Percentiles rank a stretch among this genome's conserved stretches.
Evolutionary conservation across 2,797 vertebrate species (phyloP).

Genomic region (Bovichtus variegatus): DNA sequence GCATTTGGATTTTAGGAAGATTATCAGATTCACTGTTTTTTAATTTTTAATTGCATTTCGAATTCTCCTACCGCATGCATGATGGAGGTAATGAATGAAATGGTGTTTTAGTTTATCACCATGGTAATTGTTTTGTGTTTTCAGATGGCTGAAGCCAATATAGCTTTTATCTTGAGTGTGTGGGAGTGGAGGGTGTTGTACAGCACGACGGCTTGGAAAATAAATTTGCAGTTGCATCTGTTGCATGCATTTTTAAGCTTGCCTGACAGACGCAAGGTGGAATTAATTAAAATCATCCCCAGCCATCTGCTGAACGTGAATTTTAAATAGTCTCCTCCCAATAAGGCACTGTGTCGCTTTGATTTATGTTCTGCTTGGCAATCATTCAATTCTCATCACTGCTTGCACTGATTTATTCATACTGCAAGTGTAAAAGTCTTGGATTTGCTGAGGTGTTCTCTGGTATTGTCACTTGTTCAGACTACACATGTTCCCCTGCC

Average conservation of each 20-base stretch:
- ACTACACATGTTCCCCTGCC: background rate
- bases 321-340: constrained; percentile 18
- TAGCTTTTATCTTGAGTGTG: constrained; percentile 42
- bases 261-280: constrained; percentile 36
- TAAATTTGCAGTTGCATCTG: constrained; percentile 47
- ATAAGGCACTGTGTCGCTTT: constrained; percentile 19
- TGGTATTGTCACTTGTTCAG: background rate
- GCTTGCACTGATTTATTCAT: background rate
- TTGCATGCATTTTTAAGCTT: constrained; percentile 35
- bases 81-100: constrained; percentile 27
- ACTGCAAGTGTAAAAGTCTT: too few species aligned
- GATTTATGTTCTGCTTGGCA: constrained; percentile 13
- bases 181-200: constrained; percentile 21
- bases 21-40: constrained; percentile 34
- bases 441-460: background rate
- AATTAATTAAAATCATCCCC: constrained; percentile 49
- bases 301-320: constrained; percentile 55
- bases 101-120: constrained; percentile 44
- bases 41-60: constrained; percentile 31
- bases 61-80: constrained; percentile 11
- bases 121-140: constrained; percentile 53
- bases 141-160: constrained; percentile 38
- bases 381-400: background rate
- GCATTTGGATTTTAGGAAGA: constrained; percentile 24
- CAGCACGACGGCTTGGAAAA: constrained; percentile 31